Evolutionary conservation across 2,113 vertebrate genomes (phyloP), one percentile per base, ranked within the genome.

Genomic region (Atlantisia rogersi): DNA sequence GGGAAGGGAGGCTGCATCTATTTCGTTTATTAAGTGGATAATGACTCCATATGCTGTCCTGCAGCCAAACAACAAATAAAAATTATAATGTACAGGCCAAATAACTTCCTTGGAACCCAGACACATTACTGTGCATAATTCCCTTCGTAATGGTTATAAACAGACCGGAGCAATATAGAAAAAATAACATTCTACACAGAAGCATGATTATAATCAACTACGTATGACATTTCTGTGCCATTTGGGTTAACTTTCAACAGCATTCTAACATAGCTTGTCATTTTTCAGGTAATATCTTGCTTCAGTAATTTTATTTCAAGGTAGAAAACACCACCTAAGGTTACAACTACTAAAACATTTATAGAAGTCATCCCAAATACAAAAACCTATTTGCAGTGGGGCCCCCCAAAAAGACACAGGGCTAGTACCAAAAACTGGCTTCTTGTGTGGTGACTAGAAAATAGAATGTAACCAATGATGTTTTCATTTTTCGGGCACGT

Each of bases 1-100:
- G 59, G 56, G 78, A 40, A 37, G 52, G 79, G 85, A 97, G 88
- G 77, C 32, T 59, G 76, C 86, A 77, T 88, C 87, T 93, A 87
- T 76, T 92, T 82, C 5, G 2, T 92, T 86, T 95, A 95, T 52
- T 89, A 97, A 97, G 90, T 95, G 64, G 92, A 97, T 97, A 98
- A 97, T 95, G 95, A 96, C 86, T 95, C 86, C 77, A 73, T 86
- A 87, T 78, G 80, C 74, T 95, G 73, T 94, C 82, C 80, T 94
- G 85, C 96, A 91, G 67, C 68, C 71, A 96, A 92, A 92, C 82
- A 95, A 86, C 81, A 86, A 87, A 63, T 93, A 90, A 96, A 97
- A 96, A 97, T 82, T 88, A n/a, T 73, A 82, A 74, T 55, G 73
- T 77, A 63, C 28, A 94, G 85, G 91, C 59, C 88, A 94, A 81